Base-by-base conservation (phyloP, 2,113 vertebrate genomes). In the Chrysemys picta region DNA sequence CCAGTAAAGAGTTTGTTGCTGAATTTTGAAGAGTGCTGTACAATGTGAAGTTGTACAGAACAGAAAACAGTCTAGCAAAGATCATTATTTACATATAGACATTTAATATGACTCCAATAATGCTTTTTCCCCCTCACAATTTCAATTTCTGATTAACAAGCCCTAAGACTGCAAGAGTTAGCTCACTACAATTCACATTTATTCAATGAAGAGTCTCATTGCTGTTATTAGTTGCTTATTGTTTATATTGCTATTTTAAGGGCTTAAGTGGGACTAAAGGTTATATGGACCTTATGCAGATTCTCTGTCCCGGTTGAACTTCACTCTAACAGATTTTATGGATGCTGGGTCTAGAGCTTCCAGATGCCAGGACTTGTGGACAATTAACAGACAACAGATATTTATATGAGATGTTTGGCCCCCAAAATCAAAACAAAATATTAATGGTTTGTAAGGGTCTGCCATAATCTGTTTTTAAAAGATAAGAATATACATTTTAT, bases 331-430 rank as follows among this genome's bases (percentile, higher is more conserved):
- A 42, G 17, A 0, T 1, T 50, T 47, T 83, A 1, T 76, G 65
- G 59, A 65, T 54, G 76, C 56, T 29, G 75, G 29, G 65, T 27
- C 76, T 13, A 1, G 2, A 81, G 59, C 54, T 79, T 38, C 29
- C 42, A 57, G 31, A 82, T 21, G 1, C 17, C 53, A 45, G 54
- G 49, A 84, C 57, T 14, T 1, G 9, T 42, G 49, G 72, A 47
- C 31, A 2, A 17, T 62, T 62, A 62, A 62, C 19, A 84, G 31
- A 17, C 0, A 35, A 25, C 56, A 27, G 0, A 56, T 0, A 1
- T 85, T 84, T 8, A 2, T 22, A 14, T 0, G 2, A 5, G 80
- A 91, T n/a, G 59, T 69, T 1, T 59, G 78, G n/a, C 6, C 56
- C 16, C 10, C 57, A 78, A 42, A 57, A 65, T 22, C 29, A 91